phyloP scores from a whole-genome alignment of 2,113 vertebrate species.

The Paratilapia polleni region DNA sequence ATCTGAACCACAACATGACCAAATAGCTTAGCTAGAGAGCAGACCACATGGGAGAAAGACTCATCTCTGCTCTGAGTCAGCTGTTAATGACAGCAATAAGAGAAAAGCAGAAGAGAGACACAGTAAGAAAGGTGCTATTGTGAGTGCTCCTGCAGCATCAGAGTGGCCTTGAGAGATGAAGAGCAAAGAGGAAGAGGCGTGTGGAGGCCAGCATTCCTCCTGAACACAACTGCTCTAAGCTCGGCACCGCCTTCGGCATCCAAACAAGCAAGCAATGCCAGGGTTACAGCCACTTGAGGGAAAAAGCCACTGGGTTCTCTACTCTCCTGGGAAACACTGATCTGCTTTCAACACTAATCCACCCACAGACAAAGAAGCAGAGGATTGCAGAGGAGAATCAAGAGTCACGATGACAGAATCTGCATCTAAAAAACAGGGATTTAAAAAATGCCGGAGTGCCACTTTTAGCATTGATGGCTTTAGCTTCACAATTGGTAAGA shows the following conservation, averaged over 20 bases:
- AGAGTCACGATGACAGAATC: conserved; percentile 82
- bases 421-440: conserved; percentile 86
- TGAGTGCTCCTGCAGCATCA: neutral
- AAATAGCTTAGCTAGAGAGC: neutral
- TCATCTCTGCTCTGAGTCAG: neutral
- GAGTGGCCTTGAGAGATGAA: conserved; percentile 31
- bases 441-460: conserved; percentile 92
- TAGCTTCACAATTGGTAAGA: conserved; percentile 96
- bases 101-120: neutral
- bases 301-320: neutral
- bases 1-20: neutral
- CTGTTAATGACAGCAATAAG: neutral
- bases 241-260: neutral
- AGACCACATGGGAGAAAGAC: neutral
- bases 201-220: conserved; percentile 2
- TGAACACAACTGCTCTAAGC: conserved; percentile 9
- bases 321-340: neutral
- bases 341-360: neutral
- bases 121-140: neutral
- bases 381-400: neutral
- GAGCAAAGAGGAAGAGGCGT: neutral
- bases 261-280: conserved; percentile 10
- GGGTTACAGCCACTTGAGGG: conserved; percentile 44
- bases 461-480: conserved; percentile 95
- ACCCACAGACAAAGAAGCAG: neutral